A percentile compares a stretch with the other conserved stretches of the same genome.
These are phyloP conservation scores for Holocentrus rufus DNA, from an alignment of 2,797 vertebrate species.

Conservation along the genomic window DNA sequence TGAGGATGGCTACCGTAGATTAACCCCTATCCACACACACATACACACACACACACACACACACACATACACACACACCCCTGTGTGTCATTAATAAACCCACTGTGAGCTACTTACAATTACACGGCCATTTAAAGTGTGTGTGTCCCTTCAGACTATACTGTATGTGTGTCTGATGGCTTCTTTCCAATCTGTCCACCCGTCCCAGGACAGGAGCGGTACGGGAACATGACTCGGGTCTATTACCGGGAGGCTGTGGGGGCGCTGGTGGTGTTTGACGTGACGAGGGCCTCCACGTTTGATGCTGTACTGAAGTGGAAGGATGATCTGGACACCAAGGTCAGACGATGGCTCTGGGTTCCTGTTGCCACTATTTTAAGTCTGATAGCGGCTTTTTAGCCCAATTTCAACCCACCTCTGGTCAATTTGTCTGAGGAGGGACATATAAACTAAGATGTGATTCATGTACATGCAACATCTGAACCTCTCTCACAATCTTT, in stretches of 20 bases:
- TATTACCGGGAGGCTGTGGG: constrained; percentile 87
- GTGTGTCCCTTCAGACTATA: not conserved
- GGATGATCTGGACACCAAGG: constrained; percentile 85
- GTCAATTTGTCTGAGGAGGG: no score
- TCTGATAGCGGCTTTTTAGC: not conserved
- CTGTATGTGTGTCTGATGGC: constrained; percentile 32
- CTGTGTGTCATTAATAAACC: constrained; percentile 1
- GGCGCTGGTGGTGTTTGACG: constrained; percentile 84
- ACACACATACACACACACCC: not conserved
- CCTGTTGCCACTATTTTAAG: not conserved
- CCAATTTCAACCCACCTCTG: no score
- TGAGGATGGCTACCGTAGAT: constrained; percentile 58
- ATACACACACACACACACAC: constrained; percentile 30
- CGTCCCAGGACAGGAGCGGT: constrained; percentile 84
- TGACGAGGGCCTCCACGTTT: constrained; percentile 83
- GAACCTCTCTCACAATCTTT: no score
- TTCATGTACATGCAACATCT: no score
- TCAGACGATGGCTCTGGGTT: constrained; percentile 35
- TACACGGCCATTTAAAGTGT: not conserved
- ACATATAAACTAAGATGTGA: no score
- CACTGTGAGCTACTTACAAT: constrained; percentile 25
- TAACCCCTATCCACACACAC: constrained; percentile 11
- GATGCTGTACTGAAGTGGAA: constrained; percentile 86
- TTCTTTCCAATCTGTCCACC: constrained; percentile 19
- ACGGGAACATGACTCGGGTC: constrained; percentile 87